These are phyloP conservation scores for Enhydra lutris DNA, from an alignment of 2,113 vertebrate genomes.

Conservation along the genomic window DNA sequence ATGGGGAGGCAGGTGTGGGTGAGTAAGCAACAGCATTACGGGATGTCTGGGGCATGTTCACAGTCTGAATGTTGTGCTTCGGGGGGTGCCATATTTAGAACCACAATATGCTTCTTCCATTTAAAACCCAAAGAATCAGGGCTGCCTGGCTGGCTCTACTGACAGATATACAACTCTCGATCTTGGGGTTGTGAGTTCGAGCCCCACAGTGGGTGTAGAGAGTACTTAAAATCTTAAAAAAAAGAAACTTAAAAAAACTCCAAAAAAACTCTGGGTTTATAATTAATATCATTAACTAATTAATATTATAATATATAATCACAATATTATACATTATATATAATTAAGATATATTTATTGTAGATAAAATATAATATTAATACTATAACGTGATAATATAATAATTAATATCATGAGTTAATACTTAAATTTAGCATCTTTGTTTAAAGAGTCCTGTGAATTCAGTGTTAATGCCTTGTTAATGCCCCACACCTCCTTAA, in stretches of 20 bases:
- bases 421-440: not conserved
- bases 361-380: not conserved
- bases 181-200: not conserved
- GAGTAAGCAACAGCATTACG: conserved; percentile 69
- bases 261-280: not conserved
- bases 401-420: not conserved
- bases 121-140: not conserved
- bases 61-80: not conserved
- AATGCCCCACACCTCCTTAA: not conserved
- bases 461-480: not conserved
- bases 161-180: not conserved
- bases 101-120: not conserved
- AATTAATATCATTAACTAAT: not conserved
- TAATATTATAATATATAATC: not conserved
- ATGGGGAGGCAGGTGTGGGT: conserved; percentile 97
- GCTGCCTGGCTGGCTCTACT: not conserved
- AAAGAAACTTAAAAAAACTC: not conserved
- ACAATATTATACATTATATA: not conserved
- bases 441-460: not conserved
- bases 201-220: not conserved
- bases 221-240: not conserved
- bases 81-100: not conserved
- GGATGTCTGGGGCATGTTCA: not conserved
- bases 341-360: not conserved
- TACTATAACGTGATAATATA: not conserved